phyloP scores from a whole-genome alignment of 2,888 invertebrate species.

The Sinelater perroti region DNA sequence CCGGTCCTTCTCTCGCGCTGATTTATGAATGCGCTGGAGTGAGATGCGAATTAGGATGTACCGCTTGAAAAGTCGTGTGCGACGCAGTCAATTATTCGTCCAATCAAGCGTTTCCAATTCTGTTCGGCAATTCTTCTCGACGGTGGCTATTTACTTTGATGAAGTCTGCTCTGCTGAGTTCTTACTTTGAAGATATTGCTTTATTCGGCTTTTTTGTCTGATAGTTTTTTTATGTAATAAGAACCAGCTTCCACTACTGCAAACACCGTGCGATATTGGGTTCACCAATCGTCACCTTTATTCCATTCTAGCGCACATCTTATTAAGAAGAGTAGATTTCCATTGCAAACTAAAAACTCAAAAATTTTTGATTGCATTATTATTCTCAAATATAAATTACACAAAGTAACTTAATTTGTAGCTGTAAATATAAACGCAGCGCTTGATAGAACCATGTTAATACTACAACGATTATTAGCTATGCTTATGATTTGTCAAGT shows the following conservation, averaged over 20 bases:
- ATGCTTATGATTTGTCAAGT: too few relatives aligned
- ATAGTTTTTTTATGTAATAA: constrained; percentile 25
- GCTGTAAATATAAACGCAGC: too few relatives aligned
- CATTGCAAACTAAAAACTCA: too few relatives aligned
- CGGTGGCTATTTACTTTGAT: constrained; percentile 39
- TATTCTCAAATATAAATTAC: too few relatives aligned
- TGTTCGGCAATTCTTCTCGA: constrained; percentile 43
- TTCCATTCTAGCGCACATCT: too few relatives aligned
- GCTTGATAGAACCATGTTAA: too few relatives aligned
- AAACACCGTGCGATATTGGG: constrained; percentile 3
- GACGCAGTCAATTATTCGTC: constrained; percentile 53
- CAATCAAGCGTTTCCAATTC: constrained; percentile 53
- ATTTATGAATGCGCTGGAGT: constrained; percentile 27
- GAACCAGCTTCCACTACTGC: not conserved
- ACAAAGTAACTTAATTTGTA: too few relatives aligned
- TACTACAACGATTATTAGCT: too few relatives aligned
- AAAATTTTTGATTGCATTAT: too few relatives aligned
- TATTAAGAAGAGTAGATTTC: too few relatives aligned
- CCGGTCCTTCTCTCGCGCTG: constrained; percentile 26
- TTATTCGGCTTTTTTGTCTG: constrained; percentile 30
- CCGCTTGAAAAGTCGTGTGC: constrained; percentile 49
- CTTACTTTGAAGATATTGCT: constrained; percentile 38
- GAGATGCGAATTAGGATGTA: constrained; percentile 36
- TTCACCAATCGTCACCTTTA: too few relatives aligned
- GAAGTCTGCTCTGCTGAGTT: constrained; percentile 39